Conservation (phyloP, 64 coral and sea anemone genomes). For the Pocillopora verrucosa region DNA sequence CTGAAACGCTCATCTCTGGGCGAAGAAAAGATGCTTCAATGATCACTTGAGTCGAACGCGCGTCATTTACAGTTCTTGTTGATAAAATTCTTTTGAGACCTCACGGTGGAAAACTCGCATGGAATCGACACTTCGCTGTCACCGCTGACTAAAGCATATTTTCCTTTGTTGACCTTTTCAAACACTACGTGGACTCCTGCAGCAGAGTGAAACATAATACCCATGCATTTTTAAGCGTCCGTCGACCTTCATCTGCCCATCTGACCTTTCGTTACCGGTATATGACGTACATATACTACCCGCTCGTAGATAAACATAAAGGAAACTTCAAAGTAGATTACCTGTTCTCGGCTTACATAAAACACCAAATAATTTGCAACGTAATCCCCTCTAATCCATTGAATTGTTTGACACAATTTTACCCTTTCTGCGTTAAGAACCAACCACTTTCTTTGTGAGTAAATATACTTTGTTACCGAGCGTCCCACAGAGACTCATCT, state of each 20-base stretch:
- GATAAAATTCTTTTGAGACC: not conserved
- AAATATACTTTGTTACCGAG: not conserved
- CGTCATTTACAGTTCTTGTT: not conserved
- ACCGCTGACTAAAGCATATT: slow-evolving; percentile 41
- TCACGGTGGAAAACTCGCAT: slow-evolving; percentile 7
- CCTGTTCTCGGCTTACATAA: not conserved
- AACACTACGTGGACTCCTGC: not conserved
- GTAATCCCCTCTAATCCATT: slow-evolving; percentile 19
- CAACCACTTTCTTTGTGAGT: not conserved
- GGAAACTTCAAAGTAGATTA: not conserved
- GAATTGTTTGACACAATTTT: not conserved
- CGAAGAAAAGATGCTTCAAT: not conserved
- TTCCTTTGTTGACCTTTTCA: slow-evolving; percentile 27
- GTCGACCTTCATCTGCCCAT: not conserved
- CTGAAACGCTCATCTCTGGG: not conserved
- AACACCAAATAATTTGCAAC: not conserved
- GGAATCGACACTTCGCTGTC: not conserved
- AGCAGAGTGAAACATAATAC: not conserved
- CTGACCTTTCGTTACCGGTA: not conserved
- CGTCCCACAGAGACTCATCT: not conserved
- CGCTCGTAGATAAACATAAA: too few relatives aligned
- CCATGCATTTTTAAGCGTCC: not conserved
- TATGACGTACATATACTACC: not conserved
- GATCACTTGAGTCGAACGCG: too few relatives aligned
- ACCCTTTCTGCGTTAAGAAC: not conserved